Conservation (phyloP, 1,140 invertebrate species). For the Manduca sexta region DNA sequence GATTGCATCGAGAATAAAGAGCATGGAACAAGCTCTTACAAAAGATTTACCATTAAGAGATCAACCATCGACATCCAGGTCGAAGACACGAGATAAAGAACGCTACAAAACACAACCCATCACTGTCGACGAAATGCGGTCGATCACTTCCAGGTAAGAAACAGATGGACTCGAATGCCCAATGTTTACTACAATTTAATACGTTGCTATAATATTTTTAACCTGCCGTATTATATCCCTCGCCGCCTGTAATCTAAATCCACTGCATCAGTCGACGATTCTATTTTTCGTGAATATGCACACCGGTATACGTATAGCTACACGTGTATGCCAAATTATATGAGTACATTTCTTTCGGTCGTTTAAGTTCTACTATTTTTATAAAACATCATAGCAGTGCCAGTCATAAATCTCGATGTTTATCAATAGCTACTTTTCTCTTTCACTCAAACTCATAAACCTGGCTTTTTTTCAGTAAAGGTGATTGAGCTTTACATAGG, state of each 20-base stretch:
- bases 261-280: slow-evolving; percentile 7
- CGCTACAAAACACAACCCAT: slow-evolving; percentile 80
- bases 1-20: slow-evolving; percentile 67
- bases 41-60: slow-evolving; percentile 48
- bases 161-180: background rate
- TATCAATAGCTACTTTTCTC: background rate
- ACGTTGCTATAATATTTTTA: background rate
- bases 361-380: too few species aligned
- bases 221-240: background rate
- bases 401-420: too few species aligned
- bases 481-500: slow-evolving; percentile 54
- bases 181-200: background rate
- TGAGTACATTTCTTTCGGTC: too few species aligned
- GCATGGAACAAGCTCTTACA: slow-evolving; percentile 65
- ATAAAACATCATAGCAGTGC: too few species aligned
- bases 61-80: slow-evolving; percentile 46
- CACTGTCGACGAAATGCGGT: slow-evolving; percentile 77
- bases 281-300: slow-evolving; percentile 2
- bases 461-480: slow-evolving; percentile 39
- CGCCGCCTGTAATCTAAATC: background rate
- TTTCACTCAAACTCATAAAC: slow-evolving; percentile 23
- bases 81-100: slow-evolving; percentile 70
- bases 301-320: background rate
- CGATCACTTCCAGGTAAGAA: slow-evolving; percentile 71
- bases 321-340: background rate